Percentiles rank a stretch among this genome's conserved stretches.
Conservation (phyloP, 1,140 invertebrate species). For the Macrosteles quadrilineatus region DNA sequence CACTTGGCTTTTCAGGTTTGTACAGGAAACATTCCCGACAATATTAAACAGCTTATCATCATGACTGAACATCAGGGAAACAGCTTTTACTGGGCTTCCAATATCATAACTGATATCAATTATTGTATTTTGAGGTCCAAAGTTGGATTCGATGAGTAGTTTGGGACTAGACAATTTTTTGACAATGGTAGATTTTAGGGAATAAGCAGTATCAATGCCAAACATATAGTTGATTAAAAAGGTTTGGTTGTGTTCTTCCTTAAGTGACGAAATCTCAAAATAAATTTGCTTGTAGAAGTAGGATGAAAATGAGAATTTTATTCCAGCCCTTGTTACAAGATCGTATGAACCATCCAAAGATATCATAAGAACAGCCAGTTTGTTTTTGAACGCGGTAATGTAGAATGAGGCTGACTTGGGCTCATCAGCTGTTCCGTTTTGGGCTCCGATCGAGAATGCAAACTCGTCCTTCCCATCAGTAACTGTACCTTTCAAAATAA, state of each 20-base stretch:
- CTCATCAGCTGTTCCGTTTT: neutral
- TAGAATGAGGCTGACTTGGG: neutral
- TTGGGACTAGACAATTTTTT: neutral
- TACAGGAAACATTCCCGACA: neutral
- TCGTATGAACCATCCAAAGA: neutral
- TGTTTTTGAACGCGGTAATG: neutral
- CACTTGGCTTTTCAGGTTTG: too few species aligned
- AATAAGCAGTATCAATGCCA: neutral
- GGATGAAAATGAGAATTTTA: conserved; percentile 1
- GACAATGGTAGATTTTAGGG: neutral
- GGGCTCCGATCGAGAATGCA: neutral
- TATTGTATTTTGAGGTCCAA: neutral
- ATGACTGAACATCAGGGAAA: neutral
- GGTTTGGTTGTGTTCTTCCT: neutral
- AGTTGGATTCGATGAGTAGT: neutral
- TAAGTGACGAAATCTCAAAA: neutral
- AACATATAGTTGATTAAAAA: neutral
- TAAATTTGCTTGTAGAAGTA: neutral
- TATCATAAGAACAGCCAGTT: neutral
- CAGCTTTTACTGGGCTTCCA: neutral
- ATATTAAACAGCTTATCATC: neutral
- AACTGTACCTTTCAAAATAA: neutral
- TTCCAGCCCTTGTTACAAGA: neutral
- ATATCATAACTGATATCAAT: neutral
- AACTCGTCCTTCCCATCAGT: neutral